These are phyloP conservation scores for Euphonia xanthogaster DNA, from an alignment of 2,797 vertebrate species.

Conservation along the genomic window DNA sequence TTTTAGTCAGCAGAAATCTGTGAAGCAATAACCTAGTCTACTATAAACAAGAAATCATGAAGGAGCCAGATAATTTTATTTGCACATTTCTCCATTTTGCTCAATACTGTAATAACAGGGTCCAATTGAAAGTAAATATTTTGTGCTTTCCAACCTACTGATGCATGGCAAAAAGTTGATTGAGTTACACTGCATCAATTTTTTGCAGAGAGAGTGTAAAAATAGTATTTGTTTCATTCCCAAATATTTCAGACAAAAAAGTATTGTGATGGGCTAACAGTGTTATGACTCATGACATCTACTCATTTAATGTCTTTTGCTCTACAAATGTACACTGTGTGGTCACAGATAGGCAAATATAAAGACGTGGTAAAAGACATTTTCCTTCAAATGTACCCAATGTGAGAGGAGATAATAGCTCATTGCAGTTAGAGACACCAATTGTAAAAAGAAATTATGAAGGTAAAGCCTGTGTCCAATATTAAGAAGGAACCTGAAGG, in stretches of 20 bases:
- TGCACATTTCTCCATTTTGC: not conserved
- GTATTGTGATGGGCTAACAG: not conserved
- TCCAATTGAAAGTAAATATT: not conserved
- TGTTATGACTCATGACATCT: not conserved
- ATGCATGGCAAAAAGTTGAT: not conserved
- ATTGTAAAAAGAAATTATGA: not conserved
- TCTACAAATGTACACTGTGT: not conserved
- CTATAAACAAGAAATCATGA: not conserved
- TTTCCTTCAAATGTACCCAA: not conserved
- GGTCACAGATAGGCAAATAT: not conserved
- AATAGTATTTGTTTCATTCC: not conserved
- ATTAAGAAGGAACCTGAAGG: not conserved
- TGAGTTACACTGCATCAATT: not conserved
- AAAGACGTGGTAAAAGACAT: not conserved
- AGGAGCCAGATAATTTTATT: not conserved
- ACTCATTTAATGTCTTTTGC: not conserved
- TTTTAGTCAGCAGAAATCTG: constrained; percentile 42
- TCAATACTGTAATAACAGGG: not conserved
- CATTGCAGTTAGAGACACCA: not conserved
- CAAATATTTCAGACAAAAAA: not conserved
- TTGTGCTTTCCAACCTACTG: not conserved
- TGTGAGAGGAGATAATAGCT: not conserved
- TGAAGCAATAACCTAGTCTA: not conserved
- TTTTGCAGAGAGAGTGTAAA: not conserved
- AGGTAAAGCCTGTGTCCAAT: not conserved